These are phyloP conservation scores for Hydraecia micacea DNA, from an alignment of 2,888 invertebrate species.

Conservation along the genomic window DNA sequence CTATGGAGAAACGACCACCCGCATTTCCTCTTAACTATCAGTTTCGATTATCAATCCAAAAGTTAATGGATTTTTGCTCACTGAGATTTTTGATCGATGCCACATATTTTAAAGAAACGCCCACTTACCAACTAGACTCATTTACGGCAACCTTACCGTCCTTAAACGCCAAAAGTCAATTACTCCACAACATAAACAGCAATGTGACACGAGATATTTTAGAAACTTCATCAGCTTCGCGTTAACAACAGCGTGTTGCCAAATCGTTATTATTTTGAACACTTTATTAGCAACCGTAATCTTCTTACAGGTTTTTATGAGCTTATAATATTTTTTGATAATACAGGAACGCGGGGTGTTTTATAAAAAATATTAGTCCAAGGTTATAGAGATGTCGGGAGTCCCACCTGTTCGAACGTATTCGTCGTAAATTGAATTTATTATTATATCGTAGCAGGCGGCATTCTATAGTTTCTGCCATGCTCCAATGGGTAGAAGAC, in stretches of 20 bases:
- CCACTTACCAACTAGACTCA: too few species aligned
- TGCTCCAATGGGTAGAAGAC: neutral
- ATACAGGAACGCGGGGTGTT: constrained; percentile 16
- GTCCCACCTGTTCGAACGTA: constrained; percentile 20
- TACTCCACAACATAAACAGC: constrained; percentile 1
- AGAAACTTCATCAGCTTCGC: constrained; percentile 28
- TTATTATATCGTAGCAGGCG: constrained; percentile 9
- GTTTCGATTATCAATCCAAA: too few species aligned
- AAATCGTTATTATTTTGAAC: constrained; percentile 57
- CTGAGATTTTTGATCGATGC: too few species aligned
- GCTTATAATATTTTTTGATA: constrained; percentile 46
- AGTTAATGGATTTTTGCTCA: too few species aligned
- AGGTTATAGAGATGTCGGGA: constrained; percentile 12
- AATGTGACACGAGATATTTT: constrained; percentile 52
- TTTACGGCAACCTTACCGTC: too few species aligned
- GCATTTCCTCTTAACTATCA: too few species aligned
- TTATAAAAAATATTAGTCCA: constrained; percentile 31
- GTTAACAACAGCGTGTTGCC: constrained; percentile 51
- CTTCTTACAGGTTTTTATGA: constrained; percentile 37
- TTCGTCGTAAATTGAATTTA: constrained; percentile 26
- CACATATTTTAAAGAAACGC: too few species aligned
- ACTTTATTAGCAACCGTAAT: constrained; percentile 59
- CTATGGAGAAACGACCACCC: too few species aligned
- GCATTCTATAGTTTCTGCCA: too few species aligned
- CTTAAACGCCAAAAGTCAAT: constrained; percentile 11